A percentile compares a stretch with the other conserved stretches of the same genome.
Conservation (phyloP, 2,113 vertebrate species). For the Actenoides hombroni region DNA sequence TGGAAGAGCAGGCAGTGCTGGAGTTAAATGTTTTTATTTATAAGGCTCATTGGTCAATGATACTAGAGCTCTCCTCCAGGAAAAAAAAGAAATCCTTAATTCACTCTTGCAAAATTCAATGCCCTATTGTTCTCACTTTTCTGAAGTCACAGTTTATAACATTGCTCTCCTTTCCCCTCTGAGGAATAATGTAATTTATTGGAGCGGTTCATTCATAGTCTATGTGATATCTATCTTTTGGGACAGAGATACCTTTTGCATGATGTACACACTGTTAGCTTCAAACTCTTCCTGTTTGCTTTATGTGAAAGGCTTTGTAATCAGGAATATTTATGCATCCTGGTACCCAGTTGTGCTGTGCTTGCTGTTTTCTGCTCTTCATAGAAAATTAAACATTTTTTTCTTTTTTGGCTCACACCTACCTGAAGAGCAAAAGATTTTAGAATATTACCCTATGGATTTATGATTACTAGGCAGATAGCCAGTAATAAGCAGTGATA, state of each 20-base stretch:
- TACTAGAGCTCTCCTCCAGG: slow-evolving; percentile 17
- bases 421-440: slow-evolving; percentile 57
- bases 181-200: slow-evolving; percentile 58
- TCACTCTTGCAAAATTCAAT: slow-evolving; percentile 24
- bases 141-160: slow-evolving; percentile 50
- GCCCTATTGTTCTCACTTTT: slow-evolving; percentile 43
- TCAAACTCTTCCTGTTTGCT: slow-evolving; percentile 65
- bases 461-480: slow-evolving; percentile 40
- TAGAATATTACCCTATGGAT: slow-evolving; percentile 43
- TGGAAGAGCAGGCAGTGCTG: background rate
- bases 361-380: slow-evolving; percentile 43
- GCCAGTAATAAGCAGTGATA: slow-evolving; percentile 47
- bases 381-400: slow-evolving; percentile 46
- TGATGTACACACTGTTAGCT: slow-evolving; percentile 60
- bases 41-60: slow-evolving; percentile 30
- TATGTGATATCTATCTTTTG: slow-evolving; percentile 57
- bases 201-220: slow-evolving; percentile 57
- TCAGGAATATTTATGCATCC: slow-evolving; percentile 50
- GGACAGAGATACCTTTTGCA: slow-evolving; percentile 59
- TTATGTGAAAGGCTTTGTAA: slow-evolving; percentile 33
- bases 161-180: background rate
- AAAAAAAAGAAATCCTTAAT: background rate
- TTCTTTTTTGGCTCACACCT: slow-evolving; percentile 63
- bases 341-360: slow-evolving; percentile 47
- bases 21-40: slow-evolving; percentile 45